phyloP scores from a whole-genome alignment of 1,140 invertebrate species.

The Berghia stephanieae region DNA sequence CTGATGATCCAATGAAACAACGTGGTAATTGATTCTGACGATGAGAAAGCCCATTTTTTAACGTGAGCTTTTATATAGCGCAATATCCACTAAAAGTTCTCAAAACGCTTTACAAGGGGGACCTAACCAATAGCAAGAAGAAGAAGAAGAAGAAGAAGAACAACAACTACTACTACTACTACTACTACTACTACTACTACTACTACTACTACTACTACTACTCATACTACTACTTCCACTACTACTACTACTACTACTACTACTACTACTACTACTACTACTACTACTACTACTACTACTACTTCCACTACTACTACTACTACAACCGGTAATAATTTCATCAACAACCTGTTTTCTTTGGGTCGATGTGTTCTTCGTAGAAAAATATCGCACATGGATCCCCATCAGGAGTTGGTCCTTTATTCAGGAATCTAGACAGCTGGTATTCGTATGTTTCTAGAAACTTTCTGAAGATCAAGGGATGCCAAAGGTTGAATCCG shows the following conservation, averaged over 20 bases:
- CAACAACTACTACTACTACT: conserved; percentile 2
- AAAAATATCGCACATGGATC: neutral
- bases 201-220: conserved; percentile 2
- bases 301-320: neutral
- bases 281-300: neutral
- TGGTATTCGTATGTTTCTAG: conserved; percentile 7
- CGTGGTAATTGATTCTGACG: too few relatives aligned
- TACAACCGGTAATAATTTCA: neutral
- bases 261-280: neutral
- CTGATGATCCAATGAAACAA: too few relatives aligned
- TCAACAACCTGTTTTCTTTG: neutral
- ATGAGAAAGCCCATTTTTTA: too few relatives aligned
- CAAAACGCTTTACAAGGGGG: too few relatives aligned
- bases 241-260: neutral
- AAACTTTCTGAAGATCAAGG: conserved; percentile 14
- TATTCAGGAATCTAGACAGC: conserved; percentile 21
- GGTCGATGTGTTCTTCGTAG: conserved; percentile 12
- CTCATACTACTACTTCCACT: neutral
- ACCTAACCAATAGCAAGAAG: too few relatives aligned
- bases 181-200: conserved; percentile 2
- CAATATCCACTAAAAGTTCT: too few relatives aligned
- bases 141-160: neutral
- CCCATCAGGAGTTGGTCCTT: neutral
- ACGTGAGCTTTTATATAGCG: too few relatives aligned
- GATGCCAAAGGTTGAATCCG: conserved; percentile 14